Percentiles rank a stretch among this genome's conserved stretches.
These are phyloP conservation scores for Siphonodentalium dalli DNA, from an alignment of 2,888 invertebrate species.

Conservation along the genomic window DNA sequence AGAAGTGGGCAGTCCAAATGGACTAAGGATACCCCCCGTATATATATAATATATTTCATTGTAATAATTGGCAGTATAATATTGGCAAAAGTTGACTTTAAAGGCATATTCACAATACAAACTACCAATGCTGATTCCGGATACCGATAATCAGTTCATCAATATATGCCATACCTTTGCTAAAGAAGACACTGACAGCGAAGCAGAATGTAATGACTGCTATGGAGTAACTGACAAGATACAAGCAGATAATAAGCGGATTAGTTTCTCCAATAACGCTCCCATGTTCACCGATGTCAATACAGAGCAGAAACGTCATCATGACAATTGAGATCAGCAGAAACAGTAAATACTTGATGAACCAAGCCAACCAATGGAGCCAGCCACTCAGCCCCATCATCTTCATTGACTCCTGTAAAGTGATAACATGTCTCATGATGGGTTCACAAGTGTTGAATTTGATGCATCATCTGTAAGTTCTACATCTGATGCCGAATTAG, in stretches of 20 bases:
- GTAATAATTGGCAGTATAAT: too few relatives aligned
- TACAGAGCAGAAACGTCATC: constrained; percentile 61
- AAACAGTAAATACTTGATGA: constrained; percentile 77
- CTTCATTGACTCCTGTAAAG: constrained; percentile 88
- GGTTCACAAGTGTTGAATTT: too few relatives aligned
- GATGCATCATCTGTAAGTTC: too few relatives aligned
- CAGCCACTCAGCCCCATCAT: constrained; percentile 87
- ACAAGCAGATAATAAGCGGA: constrained; percentile 75
- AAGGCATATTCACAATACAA: too few relatives aligned
- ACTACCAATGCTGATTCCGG: too few relatives aligned
- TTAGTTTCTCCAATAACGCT: constrained; percentile 76
- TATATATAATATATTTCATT: too few relatives aligned
- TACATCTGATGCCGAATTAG: too few relatives aligned
- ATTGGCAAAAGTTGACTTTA: too few relatives aligned
- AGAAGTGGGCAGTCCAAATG: too few relatives aligned
- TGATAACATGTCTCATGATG: too few relatives aligned
- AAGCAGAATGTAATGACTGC: constrained; percentile 80
- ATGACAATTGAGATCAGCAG: constrained; percentile 71
- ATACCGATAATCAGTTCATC: too few relatives aligned
- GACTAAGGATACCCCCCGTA: too few relatives aligned
- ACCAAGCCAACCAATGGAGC: constrained; percentile 89
- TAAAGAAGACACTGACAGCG: constrained; percentile 81
- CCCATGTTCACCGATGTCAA: constrained; percentile 38
- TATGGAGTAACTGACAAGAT: constrained; percentile 76
- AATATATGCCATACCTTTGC: constrained; percentile 73